Base-by-base conservation (phyloP, 2,797 vertebrate genomes). In the Distichodus sexfasciatus region DNA sequence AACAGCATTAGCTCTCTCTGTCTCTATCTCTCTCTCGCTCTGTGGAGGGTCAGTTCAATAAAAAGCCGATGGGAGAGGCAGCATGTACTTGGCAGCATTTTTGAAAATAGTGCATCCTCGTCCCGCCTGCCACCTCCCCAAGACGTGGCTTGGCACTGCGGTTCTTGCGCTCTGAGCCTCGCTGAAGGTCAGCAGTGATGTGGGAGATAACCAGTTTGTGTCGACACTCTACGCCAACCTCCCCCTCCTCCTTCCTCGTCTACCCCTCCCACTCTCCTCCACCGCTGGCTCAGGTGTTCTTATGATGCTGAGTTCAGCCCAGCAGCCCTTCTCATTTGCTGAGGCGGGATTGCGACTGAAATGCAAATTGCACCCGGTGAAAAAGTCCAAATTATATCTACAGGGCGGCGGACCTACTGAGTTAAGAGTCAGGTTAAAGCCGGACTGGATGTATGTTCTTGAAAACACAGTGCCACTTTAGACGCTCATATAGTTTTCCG, bases 171-270 rank as follows among this genome's bases (percentile, higher is more conserved):
- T 79, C 85, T 80, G 78, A 80, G 77, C 71, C 33, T 19, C 66
- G 85, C 48, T 51, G 81, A 90, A 89, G 88, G 89, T 90, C 84
- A 84, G 66, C 71, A 61, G 74, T 47, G 14, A 74, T 55, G 61
- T 55, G 46, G 46, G 77, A 74, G 70, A 66, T 81, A 79, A 82
- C 73, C 80, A 77, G 80, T 74, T 78, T 76, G 64, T 65, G 66
- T 19, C 15, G 23, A 19, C 72, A 15, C 61, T 15, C 61, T n/a
- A 53, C 17, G n/a, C 24, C 31, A 5, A 8, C 15, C 26, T 24
- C 15, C 12, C 17, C 35, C 11, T 41, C 23, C 3, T 35, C 26
- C 5, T 24, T 17, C 36, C 40, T 23, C 17, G 19, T 23, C 24
- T 8, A 1, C 12, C 6, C 12, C 21, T 29, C 21, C 29, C 26